These are phyloP conservation scores for Liolophura sinensis DNA, from an alignment of 1,140 invertebrate species.

Conservation along the genomic window DNA sequence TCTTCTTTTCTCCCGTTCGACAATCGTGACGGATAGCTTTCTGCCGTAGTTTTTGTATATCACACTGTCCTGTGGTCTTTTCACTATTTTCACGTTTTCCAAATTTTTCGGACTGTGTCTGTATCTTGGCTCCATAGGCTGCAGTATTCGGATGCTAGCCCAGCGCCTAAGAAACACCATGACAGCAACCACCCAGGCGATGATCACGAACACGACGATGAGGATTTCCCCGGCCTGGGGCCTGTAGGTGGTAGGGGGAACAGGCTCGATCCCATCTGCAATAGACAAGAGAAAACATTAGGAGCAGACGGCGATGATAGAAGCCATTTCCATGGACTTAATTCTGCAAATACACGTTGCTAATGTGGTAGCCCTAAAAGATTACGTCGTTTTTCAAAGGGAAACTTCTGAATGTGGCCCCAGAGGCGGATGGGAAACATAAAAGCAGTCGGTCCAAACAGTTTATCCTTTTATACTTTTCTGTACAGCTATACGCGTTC, in stretches of 20 bases:
- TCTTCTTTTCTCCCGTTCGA: constrained; percentile 43
- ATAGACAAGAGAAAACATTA: background rate
- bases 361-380: too few relatives aligned
- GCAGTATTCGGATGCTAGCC: constrained; percentile 47
- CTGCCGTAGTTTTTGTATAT: constrained; percentile 52
- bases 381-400: too few relatives aligned
- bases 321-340: too few relatives aligned
- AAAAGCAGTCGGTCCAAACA: too few relatives aligned
- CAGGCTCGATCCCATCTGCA: constrained; percentile 5
- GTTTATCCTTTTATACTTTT: too few relatives aligned
- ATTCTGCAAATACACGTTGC: too few relatives aligned
- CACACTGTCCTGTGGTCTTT: constrained; percentile 48
- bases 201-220: constrained; percentile 37
- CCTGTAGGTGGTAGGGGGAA: constrained; percentile 12
- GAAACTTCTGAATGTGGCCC: too few relatives aligned
- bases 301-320: too few relatives aligned
- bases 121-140: constrained; percentile 42
- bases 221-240: constrained; percentile 34
- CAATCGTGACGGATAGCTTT: constrained; percentile 49
- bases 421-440: too few relatives aligned
- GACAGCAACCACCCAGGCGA: constrained; percentile 43
- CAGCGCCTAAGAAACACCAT: constrained; percentile 44
- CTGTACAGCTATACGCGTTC: too few relatives aligned
- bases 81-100: constrained; percentile 46
- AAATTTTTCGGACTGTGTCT: constrained; percentile 52